Evolutionary conservation across 1,140 invertebrate species (phyloP).

Genomic region (Parasteatoda tepidariorum): DNA sequence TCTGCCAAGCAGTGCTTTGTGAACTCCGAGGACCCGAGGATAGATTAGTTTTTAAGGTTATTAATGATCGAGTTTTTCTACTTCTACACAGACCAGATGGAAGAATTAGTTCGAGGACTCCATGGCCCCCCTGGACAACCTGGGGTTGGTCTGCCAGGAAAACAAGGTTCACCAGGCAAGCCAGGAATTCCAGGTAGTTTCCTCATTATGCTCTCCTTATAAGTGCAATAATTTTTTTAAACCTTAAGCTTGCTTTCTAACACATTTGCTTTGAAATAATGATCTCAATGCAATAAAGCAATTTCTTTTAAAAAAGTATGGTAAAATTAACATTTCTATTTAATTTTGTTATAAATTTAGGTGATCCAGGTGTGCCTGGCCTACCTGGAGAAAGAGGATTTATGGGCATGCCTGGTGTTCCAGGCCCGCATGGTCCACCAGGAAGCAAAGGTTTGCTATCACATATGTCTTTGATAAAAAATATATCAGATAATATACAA

Average conservation of each 20-base stretch:
- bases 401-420: conserved; percentile 75
- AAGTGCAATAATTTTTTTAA: neutral
- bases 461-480: neutral
- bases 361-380: conserved; percentile 71
- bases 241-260: neutral
- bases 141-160: conserved; percentile 74
- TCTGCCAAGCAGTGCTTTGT: no score
- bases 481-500: neutral
- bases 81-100: conserved; percentile 50
- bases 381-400: conserved; percentile 75
- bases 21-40: neutral
- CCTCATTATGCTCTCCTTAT: neutral
- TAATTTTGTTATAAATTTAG: no score
- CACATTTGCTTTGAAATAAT: no score
- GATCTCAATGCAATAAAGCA: no score
- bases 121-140: conserved; percentile 72
- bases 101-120: conserved; percentile 69
- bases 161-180: conserved; percentile 56
- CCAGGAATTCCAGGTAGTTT: conserved; percentile 62
- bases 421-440: conserved; percentile 73
- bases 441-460: conserved; percentile 68
- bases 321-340: no score
- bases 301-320: no score
- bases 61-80: conserved; percentile 41
- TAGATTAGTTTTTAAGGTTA: neutral